These are phyloP conservation scores for Galaxea fascicularis DNA, from an alignment of 92 coral and sea anemone species.

Conservation along the genomic window DNA sequence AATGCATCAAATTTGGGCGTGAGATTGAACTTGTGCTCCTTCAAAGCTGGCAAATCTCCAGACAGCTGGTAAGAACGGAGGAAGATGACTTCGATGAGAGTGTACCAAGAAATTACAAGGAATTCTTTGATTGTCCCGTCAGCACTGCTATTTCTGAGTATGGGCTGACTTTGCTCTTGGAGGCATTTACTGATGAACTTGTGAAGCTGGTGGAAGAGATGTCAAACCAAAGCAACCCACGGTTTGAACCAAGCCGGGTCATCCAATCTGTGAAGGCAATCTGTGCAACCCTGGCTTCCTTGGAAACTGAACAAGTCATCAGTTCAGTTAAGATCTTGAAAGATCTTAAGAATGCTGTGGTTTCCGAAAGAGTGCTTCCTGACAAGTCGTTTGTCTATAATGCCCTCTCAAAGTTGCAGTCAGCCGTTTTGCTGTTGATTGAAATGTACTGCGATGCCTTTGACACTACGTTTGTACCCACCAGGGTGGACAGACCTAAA, in stretches of 20 bases:
- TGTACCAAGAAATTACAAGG: slow-evolving; percentile 86
- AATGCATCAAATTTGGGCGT: slow-evolving; percentile 80
- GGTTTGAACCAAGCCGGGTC: slow-evolving; percentile 88
- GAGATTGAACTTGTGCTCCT: slow-evolving; percentile 85
- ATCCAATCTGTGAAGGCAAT: slow-evolving; percentile 93
- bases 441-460: slow-evolving; percentile 98
- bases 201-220: slow-evolving; percentile 79
- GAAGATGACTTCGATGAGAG: slow-evolving; percentile 81
- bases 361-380: slow-evolving; percentile 45
- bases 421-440: slow-evolving; percentile 81
- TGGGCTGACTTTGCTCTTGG: slow-evolving; percentile 87
- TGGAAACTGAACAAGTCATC: slow-evolving; percentile 88
- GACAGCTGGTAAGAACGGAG: slow-evolving; percentile 80
- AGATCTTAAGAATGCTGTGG: slow-evolving; percentile 52
- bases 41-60: slow-evolving; percentile 87
- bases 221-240: slow-evolving; percentile 67
- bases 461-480: slow-evolving; percentile 93
- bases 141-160: slow-evolving; percentile 89
- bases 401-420: slow-evolving; percentile 72
- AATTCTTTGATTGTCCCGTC: slow-evolving; percentile 90
- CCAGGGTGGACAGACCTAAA: slow-evolving; percentile 78
- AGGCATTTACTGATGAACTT: slow-evolving; percentile 85
- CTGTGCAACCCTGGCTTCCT: slow-evolving; percentile 90
- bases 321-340: slow-evolving; percentile 73
- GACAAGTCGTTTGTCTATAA: slow-evolving; percentile 60